These are phyloP conservation scores for Anthonomus grandis DNA, from an alignment of 1,140 invertebrate species.

Conservation along the genomic window DNA sequence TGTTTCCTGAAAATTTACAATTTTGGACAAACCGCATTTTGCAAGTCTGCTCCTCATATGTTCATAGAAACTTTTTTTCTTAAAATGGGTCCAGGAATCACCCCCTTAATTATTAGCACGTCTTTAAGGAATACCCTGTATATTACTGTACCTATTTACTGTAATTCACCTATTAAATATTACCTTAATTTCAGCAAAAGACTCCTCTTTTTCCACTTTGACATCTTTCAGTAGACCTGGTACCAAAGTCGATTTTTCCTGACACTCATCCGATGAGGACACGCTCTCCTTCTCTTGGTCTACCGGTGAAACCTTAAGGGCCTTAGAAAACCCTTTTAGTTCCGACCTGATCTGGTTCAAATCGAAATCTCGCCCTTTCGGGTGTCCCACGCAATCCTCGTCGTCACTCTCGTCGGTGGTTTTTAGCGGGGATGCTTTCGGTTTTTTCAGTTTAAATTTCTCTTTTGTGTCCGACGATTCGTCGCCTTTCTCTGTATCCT, in stretches of 20 bases:
- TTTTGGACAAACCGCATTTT: too few relatives aligned
- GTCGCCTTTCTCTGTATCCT: conserved; percentile 48
- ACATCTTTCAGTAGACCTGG: conserved; percentile 13
- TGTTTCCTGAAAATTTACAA: too few relatives aligned
- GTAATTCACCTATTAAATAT: neutral
- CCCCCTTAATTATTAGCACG: too few relatives aligned
- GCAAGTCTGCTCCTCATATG: too few relatives aligned
- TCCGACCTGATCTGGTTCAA: conserved; percentile 80
- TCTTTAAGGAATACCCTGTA: too few relatives aligned
- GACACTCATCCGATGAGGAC: conserved; percentile 46
- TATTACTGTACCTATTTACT: neutral
- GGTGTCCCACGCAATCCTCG: conserved; percentile 37
- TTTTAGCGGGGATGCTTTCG: conserved; percentile 35
- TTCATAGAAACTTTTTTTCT: too few relatives aligned
- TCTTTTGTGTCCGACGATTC: conserved; percentile 35
- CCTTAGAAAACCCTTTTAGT: conserved; percentile 72
- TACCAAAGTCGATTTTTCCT: conserved; percentile 37
- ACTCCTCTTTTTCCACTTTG: conserved; percentile 18
- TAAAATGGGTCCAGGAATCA: too few relatives aligned
- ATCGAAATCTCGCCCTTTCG: conserved; percentile 73
- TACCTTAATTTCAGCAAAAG: neutral
- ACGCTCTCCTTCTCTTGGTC: conserved; percentile 45
- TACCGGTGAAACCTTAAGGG: conserved; percentile 50
- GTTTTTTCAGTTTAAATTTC: conserved; percentile 20
- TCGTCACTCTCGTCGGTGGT: conserved; percentile 41